Evolutionary conservation across 2,113 vertebrate species (phyloP).

Genomic region (Oreochromis tanganicae): DNA sequence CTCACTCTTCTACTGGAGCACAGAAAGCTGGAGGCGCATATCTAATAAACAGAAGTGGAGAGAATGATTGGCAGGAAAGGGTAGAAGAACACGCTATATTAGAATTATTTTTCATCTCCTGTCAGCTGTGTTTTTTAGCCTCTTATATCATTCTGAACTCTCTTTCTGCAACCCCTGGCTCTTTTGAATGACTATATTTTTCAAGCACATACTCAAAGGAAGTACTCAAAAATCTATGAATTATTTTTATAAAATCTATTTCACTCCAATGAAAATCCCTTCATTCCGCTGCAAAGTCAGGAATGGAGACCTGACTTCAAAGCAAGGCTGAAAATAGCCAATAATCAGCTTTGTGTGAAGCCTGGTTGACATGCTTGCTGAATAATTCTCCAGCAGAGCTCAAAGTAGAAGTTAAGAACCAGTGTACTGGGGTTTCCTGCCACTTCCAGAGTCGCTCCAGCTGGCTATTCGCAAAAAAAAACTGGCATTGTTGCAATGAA

Average conservation of each 20-base stretch:
- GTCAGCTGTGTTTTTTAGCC: not conserved
- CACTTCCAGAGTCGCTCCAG: not conserved
- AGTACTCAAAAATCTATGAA: not conserved
- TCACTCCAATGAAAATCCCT: slow-evolving; percentile 1
- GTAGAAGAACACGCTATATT: not conserved
- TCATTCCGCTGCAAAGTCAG: not conserved
- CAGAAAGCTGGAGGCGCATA: not conserved
- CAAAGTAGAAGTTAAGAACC: not conserved
- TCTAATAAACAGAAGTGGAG: not conserved
- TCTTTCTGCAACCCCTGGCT: not conserved
- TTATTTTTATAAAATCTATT: slow-evolving; percentile 21
- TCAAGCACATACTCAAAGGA: not conserved
- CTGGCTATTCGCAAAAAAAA: not conserved
- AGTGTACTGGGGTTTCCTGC: not conserved
- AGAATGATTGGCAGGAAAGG: not conserved
- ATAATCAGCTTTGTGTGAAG: slow-evolving; percentile 54
- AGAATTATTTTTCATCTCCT: not conserved
- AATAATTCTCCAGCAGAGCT: slow-evolving; percentile 6
- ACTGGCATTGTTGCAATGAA: not conserved
- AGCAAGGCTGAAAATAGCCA: slow-evolving; percentile 39
- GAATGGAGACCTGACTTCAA: slow-evolving; percentile 31
- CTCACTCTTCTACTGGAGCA: not conserved
- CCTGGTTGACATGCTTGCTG: slow-evolving; percentile 9
- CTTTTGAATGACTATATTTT: not conserved
- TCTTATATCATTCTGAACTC: not conserved